These are phyloP conservation scores for Teinopalpus imperialis DNA, from an alignment of 2,888 invertebrate species.

Conservation along the genomic window DNA sequence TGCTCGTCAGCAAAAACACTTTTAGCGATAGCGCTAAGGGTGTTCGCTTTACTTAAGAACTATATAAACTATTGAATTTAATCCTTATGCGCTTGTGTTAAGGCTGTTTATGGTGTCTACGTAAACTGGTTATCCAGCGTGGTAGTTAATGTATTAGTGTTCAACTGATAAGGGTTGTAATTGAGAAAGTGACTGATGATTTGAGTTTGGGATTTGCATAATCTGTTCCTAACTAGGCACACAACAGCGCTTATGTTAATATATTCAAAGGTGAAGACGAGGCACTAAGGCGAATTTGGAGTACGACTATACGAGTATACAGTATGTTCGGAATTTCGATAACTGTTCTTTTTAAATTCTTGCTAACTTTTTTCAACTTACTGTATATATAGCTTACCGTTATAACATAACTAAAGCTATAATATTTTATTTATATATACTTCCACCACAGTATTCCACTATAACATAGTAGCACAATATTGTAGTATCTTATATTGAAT, in stretches of 20 bases:
- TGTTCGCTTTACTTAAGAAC: slow-evolving; percentile 21
- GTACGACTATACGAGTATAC: slow-evolving; percentile 2
- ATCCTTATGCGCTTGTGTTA: slow-evolving; percentile 26
- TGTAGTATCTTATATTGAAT: too few relatives aligned
- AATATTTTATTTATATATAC: too few relatives aligned
- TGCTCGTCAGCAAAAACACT: slow-evolving; percentile 42
- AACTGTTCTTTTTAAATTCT: background rate
- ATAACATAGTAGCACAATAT: too few relatives aligned
- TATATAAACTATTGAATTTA: slow-evolving; percentile 26
- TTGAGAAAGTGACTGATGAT: slow-evolving; percentile 64
- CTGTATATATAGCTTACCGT: too few relatives aligned
- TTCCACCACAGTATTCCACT: too few relatives aligned
- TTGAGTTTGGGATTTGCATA: slow-evolving; percentile 53
- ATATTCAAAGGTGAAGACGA: slow-evolving; percentile 23
- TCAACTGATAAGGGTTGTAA: slow-evolving; percentile 55
- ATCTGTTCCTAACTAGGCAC: slow-evolving; percentile 35
- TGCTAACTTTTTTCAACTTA: too few relatives aligned
- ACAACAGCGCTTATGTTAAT: slow-evolving; percentile 24
- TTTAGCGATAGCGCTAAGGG: slow-evolving; percentile 36
- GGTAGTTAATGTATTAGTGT: slow-evolving; percentile 42
- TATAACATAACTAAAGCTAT: too few relatives aligned
- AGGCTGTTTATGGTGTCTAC: slow-evolving; percentile 9
- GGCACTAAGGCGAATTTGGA: slow-evolving; percentile 19
- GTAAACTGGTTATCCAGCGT: slow-evolving; percentile 30
- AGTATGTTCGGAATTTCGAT: background rate